Evolutionary conservation across 1,140 invertebrate species (phyloP), one percentile per base, ranked within the genome.

Genomic region (Archivesica marissinica): DNA sequence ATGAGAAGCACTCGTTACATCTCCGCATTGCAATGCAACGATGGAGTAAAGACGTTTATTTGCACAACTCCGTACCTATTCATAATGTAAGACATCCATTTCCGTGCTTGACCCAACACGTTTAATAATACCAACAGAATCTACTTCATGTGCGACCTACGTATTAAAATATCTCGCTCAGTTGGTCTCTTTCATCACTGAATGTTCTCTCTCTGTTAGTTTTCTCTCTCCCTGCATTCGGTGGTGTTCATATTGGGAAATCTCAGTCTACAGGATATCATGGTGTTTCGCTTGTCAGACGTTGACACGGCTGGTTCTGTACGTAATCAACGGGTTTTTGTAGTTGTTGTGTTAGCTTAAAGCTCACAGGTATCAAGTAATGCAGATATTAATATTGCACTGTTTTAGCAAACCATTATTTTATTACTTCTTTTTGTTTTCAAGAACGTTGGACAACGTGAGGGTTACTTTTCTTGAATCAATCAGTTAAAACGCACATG

Each of bases 31-130:
- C 4, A n/a, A 52, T n/a, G 17, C 23, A 59, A 59, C 4, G 33
- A 35, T 35, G 20, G 3, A 64, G 30, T 64, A 33, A 64, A 35
- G 59, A 64, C 3, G 38, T 17, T 13, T 25, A 35, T 20, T 28
- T 64, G 59, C 30, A 64, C 2, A 2, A 35, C 30, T 6, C 7
- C 7, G 59, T 35, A 9, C n/a, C n/a, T n/a, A n/a, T 35, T 17
- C 59, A 13, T 64, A 64, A 35, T 7, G n/a, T 20, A 64, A 33
- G 23, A 64, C 23, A 64, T 64, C 59, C 59, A 64, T 59, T n/a
- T 59, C 17, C 59, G 59, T 15, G 30, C 30, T 35, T 64, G 30
- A 64, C 38, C 59, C 59, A 64, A 35, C n/a, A 20, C n/a, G 50
- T 52, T n/a, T 15, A 7, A 4, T 15, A 15, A n/a, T 7, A 7